Base-by-base conservation (phyloP, 2,888 invertebrate species). In the Pollenia labialis region DNA sequence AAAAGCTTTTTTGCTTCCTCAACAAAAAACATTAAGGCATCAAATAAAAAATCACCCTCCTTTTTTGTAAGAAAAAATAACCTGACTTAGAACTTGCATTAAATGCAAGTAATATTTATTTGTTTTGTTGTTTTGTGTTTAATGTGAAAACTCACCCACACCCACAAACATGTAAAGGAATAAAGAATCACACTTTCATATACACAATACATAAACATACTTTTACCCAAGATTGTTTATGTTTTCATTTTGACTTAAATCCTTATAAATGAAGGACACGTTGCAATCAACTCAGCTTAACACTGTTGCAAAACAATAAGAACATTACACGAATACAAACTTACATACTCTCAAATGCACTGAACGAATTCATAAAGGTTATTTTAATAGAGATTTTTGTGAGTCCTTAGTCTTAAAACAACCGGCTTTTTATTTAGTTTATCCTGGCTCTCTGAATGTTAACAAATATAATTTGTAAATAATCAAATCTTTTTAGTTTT, bases 191-290 rank as follows among this genome's bases (percentile, higher is more conserved):
- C 44, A 8, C 23, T 16, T 40, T 11, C 23, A 32, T 1, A 42
- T 7, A 42, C 48, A 2, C n/a, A 44, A 32, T 32, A 6, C 32
- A 32, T 32, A 23, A 23, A 32, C 32, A 32, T 6, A 32, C 6
- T 50, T 9, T 4, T 10, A 11, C n/a, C n/a, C 4, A 77, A 75
- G 12, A 76, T 64, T 75, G 80, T 85, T 56, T 75, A 64, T 81
- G 58, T 72, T 56, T 77, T 54, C 64, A 14, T 52, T 68, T 74
- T 69, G 74, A 80, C 56, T 80, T 58, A 87, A 81, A 88, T 87
- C 85, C 80, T 87, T 87, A 88, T 87, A 85, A 88, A 88, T 87
- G 85, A 87, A 87, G 74, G 85, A 83, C 87, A 81, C 81, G 80
- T 85, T 86, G 87, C 82, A 83, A 85, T 80, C 84, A 84, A 60